Evolutionary conservation across 2,113 vertebrate species (phyloP).

Genomic region (Oxyura jamaicensis): DNA sequence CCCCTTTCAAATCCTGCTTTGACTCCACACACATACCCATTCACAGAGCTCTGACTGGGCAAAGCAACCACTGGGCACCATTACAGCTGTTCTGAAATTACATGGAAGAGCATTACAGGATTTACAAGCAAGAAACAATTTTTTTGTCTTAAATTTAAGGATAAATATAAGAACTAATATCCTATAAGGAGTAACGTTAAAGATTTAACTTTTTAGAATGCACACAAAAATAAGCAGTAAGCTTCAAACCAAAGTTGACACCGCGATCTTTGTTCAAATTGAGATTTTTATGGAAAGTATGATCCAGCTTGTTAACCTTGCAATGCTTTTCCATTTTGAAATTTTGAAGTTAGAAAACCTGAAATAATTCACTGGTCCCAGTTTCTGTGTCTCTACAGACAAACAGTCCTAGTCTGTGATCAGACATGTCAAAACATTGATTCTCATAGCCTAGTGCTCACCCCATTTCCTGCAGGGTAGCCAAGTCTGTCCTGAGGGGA

Average conservation of each 20-base stretch:
- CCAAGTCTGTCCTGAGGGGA: constrained; percentile 58
- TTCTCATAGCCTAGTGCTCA: constrained; percentile 39
- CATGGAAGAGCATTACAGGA: neutral
- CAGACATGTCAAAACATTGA: constrained; percentile 38
- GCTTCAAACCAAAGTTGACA: neutral
- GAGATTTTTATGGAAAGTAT: neutral
- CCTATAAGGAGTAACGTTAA: neutral
- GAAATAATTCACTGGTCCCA: neutral
- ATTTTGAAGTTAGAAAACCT: neutral
- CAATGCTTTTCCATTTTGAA: neutral
- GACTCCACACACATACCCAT: too few species aligned
- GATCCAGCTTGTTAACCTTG: neutral
- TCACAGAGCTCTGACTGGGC: neutral
- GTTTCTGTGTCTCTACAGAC: neutral
- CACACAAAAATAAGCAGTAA: neutral
- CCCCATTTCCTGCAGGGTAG: constrained; percentile 44
- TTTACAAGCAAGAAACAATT: neutral
- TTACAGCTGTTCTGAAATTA: too few species aligned
- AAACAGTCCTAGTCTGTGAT: neutral
- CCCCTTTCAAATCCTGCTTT: neutral
- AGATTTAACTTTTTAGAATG: neutral
- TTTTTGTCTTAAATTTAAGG: too few species aligned
- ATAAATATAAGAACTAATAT: neutral
- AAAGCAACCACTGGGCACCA: neutral
- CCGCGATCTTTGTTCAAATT: neutral